A percentile compares a stretch with the other conserved stretches of the same genome.
Conservation (phyloP, 1,140 invertebrate genomes). For the Asobara japonica region DNA sequence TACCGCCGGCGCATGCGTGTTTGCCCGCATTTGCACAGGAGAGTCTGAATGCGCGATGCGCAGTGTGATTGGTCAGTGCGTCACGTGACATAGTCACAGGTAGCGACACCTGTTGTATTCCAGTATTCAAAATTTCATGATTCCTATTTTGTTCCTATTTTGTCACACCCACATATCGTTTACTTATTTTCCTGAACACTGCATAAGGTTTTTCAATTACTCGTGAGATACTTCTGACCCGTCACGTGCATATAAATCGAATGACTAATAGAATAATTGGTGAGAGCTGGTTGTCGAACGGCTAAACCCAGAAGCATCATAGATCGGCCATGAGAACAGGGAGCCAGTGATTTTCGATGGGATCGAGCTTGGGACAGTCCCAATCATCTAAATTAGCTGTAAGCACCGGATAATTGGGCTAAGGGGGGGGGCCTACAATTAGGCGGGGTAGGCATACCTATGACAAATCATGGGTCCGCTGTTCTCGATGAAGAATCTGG, state of each 20-base stretch:
- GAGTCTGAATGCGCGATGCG: too few species aligned
- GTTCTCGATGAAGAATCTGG: conserved; percentile 7
- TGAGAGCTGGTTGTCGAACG: conserved; percentile 22
- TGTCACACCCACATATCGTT: too few species aligned
- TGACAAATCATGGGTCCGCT: conserved; percentile 54
- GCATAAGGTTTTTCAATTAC: not conserved
- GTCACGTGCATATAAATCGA: conserved; percentile 47
- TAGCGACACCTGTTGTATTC: too few species aligned
- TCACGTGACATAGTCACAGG: too few species aligned
- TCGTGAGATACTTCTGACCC: conserved; percentile 28
- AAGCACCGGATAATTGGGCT: conserved; percentile 55
- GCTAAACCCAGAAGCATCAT: not conserved
- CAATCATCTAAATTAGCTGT: conserved; percentile 53
- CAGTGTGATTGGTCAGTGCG: too few species aligned
- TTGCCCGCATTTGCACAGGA: too few species aligned
- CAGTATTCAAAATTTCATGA: too few species aligned
- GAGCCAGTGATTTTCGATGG: conserved; percentile 41
- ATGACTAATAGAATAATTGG: conserved; percentile 54
- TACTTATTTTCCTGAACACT: too few species aligned
- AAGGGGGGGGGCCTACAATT: conserved; percentile 47
- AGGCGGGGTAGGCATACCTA: conserved; percentile 39
- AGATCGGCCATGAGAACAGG: not conserved
- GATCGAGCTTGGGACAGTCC: conserved; percentile 28
- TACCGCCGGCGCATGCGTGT: too few species aligned
- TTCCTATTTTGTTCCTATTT: too few species aligned